Evolutionary conservation across 2,888 invertebrate species (phyloP), one percentile per base, ranked within the genome.

Genomic region (Mactromeris polynyma): DNA sequence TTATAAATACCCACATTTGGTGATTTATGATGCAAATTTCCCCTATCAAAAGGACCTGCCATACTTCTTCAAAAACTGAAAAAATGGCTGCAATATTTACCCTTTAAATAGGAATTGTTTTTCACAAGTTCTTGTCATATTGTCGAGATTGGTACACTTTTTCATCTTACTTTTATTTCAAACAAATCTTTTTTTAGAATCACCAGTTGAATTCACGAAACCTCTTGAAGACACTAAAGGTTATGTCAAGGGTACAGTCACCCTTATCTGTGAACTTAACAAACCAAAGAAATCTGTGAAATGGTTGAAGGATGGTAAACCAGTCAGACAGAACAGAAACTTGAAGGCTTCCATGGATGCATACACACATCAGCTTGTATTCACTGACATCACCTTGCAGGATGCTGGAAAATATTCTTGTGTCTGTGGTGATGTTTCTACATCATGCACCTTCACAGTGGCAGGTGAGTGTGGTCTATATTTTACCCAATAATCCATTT

Each of bases 241-340:
- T 40, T 93, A 90, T 81, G 94, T 94, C 82, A 93, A 95, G 80
- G 93, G 93, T 26, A 90, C 90, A 94, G 98, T 98, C 2, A 98
- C 97, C 46, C 98, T 99, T 96, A 98, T 98, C 95, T 98, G 99
- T 94, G 99, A 99, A 96, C 97, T 99, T 19, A 98, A 98, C 36
- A 99, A 99, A 97, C 99, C 99, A 58, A 99, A 99, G 96, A 99
- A 99, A 31, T 97, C 98, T 3, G 99, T 99, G 0, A 98, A 98
- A 96, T 99, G 99, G 99, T 98, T 98, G 97, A 98, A 98, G 91
- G 94, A 96, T 89, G 96, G 95, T 98, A 98, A 98, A 94, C 98
- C 98, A 97, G 97, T 99, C 0, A 98, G 98, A 94, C 98, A 98
- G 79, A 98, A 98, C 98, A 98, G 94, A 79, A 92, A 98, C 96